Conservation (phyloP, 2,888 invertebrate species). For the Toxonevra muliebris region DNA sequence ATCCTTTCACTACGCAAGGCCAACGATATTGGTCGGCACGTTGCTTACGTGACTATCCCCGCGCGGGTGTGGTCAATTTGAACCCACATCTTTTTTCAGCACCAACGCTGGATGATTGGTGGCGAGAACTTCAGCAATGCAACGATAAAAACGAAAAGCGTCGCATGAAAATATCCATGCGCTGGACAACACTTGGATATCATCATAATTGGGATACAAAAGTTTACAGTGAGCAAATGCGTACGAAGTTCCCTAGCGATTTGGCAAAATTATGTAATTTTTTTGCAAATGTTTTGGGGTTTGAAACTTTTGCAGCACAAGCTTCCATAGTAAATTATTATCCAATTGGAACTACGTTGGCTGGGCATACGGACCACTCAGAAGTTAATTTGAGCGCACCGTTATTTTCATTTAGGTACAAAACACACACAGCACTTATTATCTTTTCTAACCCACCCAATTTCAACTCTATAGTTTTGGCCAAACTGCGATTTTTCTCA, state of each 20-base stretch:
- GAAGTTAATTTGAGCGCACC: slow-evolving; percentile 88
- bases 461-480: slow-evolving; percentile 80
- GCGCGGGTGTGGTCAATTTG: slow-evolving; percentile 69
- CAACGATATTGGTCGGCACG: slow-evolving; percentile 86
- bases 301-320: slow-evolving; percentile 75
- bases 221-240: slow-evolving; percentile 77
- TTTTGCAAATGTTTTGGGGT: slow-evolving; percentile 70
- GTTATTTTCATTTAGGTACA: slow-evolving; percentile 86
- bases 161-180: slow-evolving; percentile 67
- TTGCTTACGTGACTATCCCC: slow-evolving; percentile 81
- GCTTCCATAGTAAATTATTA: slow-evolving; percentile 98
- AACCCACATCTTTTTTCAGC: slow-evolving; percentile 48
- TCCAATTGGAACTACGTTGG: slow-evolving; percentile 89
- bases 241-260: slow-evolving; percentile 78
- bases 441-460: background rate
- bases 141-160: slow-evolving; percentile 42
- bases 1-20: slow-evolving; percentile 81
- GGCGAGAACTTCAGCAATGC: slow-evolving; percentile 64
- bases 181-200: slow-evolving; percentile 97
- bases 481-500: slow-evolving; percentile 91
- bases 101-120: slow-evolving; percentile 71
- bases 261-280: slow-evolving; percentile 72
- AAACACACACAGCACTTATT: background rate
- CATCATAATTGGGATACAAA: slow-evolving; percentile 99
- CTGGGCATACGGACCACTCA: slow-evolving; percentile 95